Percentiles rank a stretch among this genome's conserved stretches.
Evolutionary conservation across 2,888 invertebrate species (phyloP).

Genomic region (Leptopilina myrica): DNA sequence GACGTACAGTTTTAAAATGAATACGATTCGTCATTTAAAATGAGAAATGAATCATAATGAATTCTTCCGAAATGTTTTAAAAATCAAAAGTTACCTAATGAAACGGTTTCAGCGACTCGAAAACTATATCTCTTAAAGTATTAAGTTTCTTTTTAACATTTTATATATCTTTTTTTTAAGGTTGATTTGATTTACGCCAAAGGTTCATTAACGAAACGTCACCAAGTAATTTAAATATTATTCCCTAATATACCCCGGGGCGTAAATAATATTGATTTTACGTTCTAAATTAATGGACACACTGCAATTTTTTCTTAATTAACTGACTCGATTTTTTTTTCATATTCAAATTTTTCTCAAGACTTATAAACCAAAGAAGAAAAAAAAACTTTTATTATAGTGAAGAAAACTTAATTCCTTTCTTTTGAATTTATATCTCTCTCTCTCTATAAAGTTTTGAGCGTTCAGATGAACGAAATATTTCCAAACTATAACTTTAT

Average conservation of each 20-base stretch:
- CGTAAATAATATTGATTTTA: constrained; percentile 10
- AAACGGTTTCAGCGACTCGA: not conserved
- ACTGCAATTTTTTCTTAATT: not conserved
- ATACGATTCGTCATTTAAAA: too few species aligned
- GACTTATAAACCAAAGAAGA: too few species aligned
- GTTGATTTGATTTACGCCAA: constrained; percentile 5
- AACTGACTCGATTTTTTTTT: not conserved
- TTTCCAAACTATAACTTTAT: too few species aligned
- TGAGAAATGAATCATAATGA: too few species aligned
- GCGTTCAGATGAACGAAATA: too few species aligned
- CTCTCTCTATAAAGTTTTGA: too few species aligned
- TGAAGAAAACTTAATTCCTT: too few species aligned
- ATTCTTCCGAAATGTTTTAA: too few species aligned
- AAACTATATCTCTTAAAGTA: not conserved
- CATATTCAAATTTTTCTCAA: not conserved
- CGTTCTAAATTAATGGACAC: not conserved
- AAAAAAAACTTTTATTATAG: too few species aligned
- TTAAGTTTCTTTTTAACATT: not conserved
- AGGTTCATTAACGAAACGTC: constrained; percentile 14
- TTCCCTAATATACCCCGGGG: not conserved
- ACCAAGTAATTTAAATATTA: constrained; percentile 17
- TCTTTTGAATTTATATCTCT: too few species aligned
- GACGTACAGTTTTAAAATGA: too few species aligned
- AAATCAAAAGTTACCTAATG: not conserved
- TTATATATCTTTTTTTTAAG: not conserved